Evolutionary conservation across 2,797 vertebrate species (phyloP), one percentile per base, ranked within the genome.

Genomic region (Acanthiza pusilla): DNA sequence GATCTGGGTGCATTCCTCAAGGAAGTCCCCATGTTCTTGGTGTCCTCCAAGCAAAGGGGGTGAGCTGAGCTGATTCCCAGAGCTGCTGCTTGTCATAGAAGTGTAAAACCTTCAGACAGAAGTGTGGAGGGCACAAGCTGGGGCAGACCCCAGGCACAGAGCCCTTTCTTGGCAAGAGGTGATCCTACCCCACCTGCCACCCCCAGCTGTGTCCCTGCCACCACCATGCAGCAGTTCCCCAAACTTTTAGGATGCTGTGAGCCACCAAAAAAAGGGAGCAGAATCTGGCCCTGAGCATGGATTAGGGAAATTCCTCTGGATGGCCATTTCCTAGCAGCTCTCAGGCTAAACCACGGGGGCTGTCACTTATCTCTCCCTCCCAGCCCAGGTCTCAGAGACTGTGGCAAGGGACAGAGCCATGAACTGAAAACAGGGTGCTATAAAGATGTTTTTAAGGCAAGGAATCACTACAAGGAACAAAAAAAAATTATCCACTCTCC

Each of bases 341-440:
- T 50, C 0, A 0, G 36, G 12, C 25, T 88, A 57, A 74, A 30
- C 14, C 16, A 23, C 7, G 9, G 40, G 7, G 34, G 13, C 32
- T 0, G 0, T 10, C 1, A 3, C 38, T 25, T 23, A 9, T 16
- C 72, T 53, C 18, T 68, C 1, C 5, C 18, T 68, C 1, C 5
- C 6, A 61, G 30, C 29, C 53, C 34, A 42, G 16, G 18, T 54
- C 65, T 76, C 48, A 61, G 48, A n/a, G 25, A 26, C 54, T 25
- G 10, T 27, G 47, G 27, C 40, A 78, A 78, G n/a, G n/a, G 32
- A 10, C 47, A 80, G 47, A 73, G 11, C 10, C 32, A 40, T 29
- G 25, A 85, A 50, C 26, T 54, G n/a, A 77, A 29, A 93, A 22
- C 16, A 53, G 18, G 18, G 19, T 12, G 19, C 32, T 80, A 7